Evolutionary conservation across 2,797 vertebrate genomes (phyloP), one percentile per base, ranked within the genome.

Genomic region (Xenopus petersii): DNA sequence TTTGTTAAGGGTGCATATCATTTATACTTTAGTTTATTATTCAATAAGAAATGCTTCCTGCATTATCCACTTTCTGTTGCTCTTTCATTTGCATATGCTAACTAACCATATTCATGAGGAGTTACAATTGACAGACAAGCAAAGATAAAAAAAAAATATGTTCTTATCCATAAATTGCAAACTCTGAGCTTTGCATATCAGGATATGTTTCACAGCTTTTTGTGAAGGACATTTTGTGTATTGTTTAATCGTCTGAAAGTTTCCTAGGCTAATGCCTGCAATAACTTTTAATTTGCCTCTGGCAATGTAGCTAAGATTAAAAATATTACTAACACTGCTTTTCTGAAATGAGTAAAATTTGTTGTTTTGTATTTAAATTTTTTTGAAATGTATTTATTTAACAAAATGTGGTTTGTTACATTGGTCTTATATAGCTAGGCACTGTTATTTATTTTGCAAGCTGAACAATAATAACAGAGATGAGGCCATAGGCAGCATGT

Each of bases 221-320:
- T 4, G 15, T 60, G 68, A n/a, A 11, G 54, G 64, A 33, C 47
- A 49, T 21, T 58, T 13, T 12, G 83, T 73, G 83, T 83, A 84
- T 82, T 84, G 79, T 82, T 77, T 74, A 80, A 81, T 85, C 83
- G 81, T 83, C 51, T 55, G 65, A 75, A 64, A 70, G 46, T 47
- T 81, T 81, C 64, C 11, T 47, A 79, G 64, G 30, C 36, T 42
- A 42, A 42, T 42, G 36, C 36, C 36, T 42, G 6, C 36, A 42
- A 42, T 42, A 42, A 73, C 21, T 48, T 64, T 48, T 42, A 49
- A 60, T 21, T 17, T 64, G 60, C 54, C 30, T 58, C 17, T 6
- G 9, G 60, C 16, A 55, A 59, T 58, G 33, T n/a, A 66, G 36
- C 11, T 9, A 49, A 75, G 13, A 15, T 51, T 30, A n/a, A 26